These are phyloP conservation scores for Physocephala rufipes DNA, from an alignment of 2,888 invertebrate species.

Conservation along the genomic window DNA sequence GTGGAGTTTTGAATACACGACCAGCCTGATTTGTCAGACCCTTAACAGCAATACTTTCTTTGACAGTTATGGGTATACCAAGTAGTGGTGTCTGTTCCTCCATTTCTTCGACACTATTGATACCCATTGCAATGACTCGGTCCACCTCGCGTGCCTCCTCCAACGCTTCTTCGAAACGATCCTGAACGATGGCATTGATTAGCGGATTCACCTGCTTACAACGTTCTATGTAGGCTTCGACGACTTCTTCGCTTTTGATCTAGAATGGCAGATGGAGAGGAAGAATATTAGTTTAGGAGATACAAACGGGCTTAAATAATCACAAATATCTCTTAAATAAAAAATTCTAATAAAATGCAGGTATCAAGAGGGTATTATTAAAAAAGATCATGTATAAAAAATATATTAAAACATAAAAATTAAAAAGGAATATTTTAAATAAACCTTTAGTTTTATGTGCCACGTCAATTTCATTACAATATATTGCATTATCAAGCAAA, in stretches of 20 bases:
- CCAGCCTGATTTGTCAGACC: conserved; percentile 84
- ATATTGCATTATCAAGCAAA: no score
- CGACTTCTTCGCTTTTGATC: conserved; percentile 77
- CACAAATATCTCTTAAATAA: background rate
- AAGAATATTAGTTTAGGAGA: conserved; percentile 1
- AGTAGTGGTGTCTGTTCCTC: conserved; percentile 77
- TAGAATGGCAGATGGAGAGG: conserved; percentile 55
- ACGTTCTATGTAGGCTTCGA: conserved; percentile 77
- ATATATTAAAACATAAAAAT: no score
- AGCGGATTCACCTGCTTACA: conserved; percentile 81
- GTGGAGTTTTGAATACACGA: conserved; percentile 69
- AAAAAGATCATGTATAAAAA: no score
- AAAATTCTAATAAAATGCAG: no score
- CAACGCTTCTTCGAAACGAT: conserved; percentile 79
- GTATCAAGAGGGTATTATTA: no score
- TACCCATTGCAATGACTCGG: conserved; percentile 70
- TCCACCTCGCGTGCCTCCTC: conserved; percentile 80
- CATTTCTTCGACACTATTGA: conserved; percentile 71
- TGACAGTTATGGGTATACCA: conserved; percentile 87
- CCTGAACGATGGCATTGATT: conserved; percentile 82
- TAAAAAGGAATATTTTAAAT: no score
- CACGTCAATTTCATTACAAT: no score
- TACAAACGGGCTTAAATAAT: background rate
- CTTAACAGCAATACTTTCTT: conserved; percentile 82
- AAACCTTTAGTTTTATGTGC: no score